Evolutionary conservation across 2,113 vertebrate genomes (phyloP).

Genomic region (Oncorhynchus clarkii): DNA sequence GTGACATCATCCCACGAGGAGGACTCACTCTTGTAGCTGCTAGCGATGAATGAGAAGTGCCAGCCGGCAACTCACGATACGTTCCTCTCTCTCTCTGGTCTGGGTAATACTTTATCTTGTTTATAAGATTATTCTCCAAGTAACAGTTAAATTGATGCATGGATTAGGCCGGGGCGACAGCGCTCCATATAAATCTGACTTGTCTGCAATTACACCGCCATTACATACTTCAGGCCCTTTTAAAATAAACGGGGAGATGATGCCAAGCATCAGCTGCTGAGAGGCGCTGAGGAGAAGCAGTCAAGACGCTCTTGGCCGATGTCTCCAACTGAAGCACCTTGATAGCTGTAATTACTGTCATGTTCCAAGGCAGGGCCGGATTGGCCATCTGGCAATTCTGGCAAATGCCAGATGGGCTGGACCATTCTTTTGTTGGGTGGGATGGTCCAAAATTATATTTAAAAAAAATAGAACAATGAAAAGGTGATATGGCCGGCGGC

Average conservation of each 20-base stretch:
- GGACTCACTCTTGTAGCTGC: slow-evolving; percentile 36
- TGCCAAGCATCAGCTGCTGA: slow-evolving; percentile 74
- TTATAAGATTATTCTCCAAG: slow-evolving; percentile 80
- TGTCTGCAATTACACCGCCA: slow-evolving; percentile 83
- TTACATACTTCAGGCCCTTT: slow-evolving; percentile 89
- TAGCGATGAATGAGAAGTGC: slow-evolving; percentile 13
- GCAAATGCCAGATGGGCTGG: no score
- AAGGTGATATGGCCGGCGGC: no score
- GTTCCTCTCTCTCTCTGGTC: slow-evolving; percentile 17
- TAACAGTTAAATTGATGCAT: slow-evolving; percentile 80
- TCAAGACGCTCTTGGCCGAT: slow-evolving; percentile 73
- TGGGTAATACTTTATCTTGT: slow-evolving; percentile 66
- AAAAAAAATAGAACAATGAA: no score
- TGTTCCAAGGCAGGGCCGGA: slow-evolving; percentile 63
- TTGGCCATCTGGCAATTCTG: no score
- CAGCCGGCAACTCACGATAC: background rate
- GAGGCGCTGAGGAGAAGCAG: slow-evolving; percentile 78
- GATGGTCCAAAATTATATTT: no score
- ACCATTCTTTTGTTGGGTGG: no score
- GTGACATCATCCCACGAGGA: slow-evolving; percentile 4
- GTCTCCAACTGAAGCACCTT: slow-evolving; percentile 87
- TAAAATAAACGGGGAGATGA: slow-evolving; percentile 87
- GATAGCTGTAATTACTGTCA: slow-evolving; percentile 97
- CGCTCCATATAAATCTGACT: slow-evolving; percentile 80
- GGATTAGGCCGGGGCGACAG: slow-evolving; percentile 68